Conservation (phyloP, 2,888 invertebrate genomes). For the Caenorhabditis zanzibari region DNA sequence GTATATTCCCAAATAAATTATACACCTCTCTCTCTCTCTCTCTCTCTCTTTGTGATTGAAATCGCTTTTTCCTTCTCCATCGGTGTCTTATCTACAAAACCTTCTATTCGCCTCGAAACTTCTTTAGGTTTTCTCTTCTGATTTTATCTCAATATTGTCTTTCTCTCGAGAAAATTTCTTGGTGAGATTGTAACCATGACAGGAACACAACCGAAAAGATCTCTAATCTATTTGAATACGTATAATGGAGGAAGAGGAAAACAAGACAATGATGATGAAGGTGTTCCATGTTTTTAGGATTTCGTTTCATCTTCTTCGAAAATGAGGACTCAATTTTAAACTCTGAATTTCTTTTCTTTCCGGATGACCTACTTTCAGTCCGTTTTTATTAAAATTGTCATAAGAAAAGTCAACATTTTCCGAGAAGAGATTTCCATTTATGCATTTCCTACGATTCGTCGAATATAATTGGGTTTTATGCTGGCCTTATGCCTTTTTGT, state of each 20-base stretch:
- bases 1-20: constrained; percentile 4
- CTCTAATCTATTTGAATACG: constrained; percentile 13
- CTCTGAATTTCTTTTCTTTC: constrained; percentile 9
- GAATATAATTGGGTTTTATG: not conserved
- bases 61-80: not conserved
- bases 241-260: constrained; percentile 1
- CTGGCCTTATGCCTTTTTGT: too few species aligned
- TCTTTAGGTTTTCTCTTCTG: constrained; percentile 15
- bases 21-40: not conserved
- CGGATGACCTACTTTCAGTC: constrained; percentile 4
- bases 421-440: not conserved
- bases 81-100: not conserved
- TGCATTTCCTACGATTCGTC: not conserved
- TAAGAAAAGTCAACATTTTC: not conserved
- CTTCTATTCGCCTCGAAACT: constrained; percentile 13
- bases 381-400: not conserved
- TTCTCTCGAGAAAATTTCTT: constrained; percentile 7
- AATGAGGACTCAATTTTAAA: not conserved
- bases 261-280: constrained; percentile 13
- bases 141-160: constrained; percentile 17
- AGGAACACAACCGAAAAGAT: not conserved
- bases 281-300: not conserved
- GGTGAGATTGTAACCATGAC: constrained; percentile 25
- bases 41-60: not conserved
- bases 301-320: not conserved